Evolutionary conservation across 2,888 invertebrate genomes (phyloP), one percentile per base, ranked within the genome.

Genomic region (Aphodius granarius): DNA sequence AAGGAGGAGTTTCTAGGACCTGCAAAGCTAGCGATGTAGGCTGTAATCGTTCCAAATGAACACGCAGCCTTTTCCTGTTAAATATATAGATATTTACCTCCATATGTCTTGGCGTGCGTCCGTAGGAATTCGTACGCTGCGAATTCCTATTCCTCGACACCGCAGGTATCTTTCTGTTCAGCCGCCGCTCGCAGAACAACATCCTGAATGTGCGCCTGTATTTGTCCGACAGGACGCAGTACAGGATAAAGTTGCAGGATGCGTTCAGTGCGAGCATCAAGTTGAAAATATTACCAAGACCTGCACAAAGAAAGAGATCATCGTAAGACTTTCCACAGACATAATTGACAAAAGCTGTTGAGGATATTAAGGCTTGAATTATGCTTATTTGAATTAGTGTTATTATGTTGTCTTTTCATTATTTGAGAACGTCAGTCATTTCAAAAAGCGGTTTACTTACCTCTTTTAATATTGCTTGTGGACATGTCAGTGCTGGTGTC

Each of bases 231-330:
- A 95, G 90, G 68, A 92, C 91, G 81, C 94, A 94, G 85, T 94
- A 95, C 77, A 95, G 88, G 80, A 95, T 88, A 86, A 95, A 95
- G 87, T 95, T 95, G 71, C 91, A 91, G 0, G 94, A 92, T 5
- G 94, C 92, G 87, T 94, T 94, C 75, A 94, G 87, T 75, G 92
- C 90, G 19, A 92, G 89, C 75, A 94, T 87, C 68, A 94, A 88
- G 84, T 95, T 94, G 84, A 91, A 92, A 66, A 94, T 88, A 86
- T 94, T 94, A 19, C 93, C 93, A n/a, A 93, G 87, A 71, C 90
- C 91, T 83, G 81, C 76, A 82, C 2, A 66, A 66, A 82, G n/a
- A n/a, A n/a, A n/a, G n/a, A n/a, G n/a, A n/a, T n/a, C n/a, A n/a
- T n/a, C n/a, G n/a, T 65, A 18, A 65, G 65, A 65, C n/a, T 65